Evolutionary conservation across 1,140 invertebrate species (phyloP), one percentile per base, ranked within the genome.

Genomic region (Microplitis mediator): DNA sequence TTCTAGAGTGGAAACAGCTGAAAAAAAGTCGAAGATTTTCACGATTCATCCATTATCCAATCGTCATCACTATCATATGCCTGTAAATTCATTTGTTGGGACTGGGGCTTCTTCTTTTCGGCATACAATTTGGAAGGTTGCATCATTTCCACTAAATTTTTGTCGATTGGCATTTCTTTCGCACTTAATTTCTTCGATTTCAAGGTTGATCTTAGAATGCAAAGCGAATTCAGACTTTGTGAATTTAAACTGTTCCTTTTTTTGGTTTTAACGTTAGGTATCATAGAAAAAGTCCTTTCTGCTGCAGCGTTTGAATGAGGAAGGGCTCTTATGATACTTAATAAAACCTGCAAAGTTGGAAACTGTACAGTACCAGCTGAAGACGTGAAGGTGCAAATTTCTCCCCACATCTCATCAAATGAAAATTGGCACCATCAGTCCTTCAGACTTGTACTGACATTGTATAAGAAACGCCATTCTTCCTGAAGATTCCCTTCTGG

Each of bases 291-390:
- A 39, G 61, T 45, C 39, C 74, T 58, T 45, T 75, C 74, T 32
- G 74, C 69, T 32, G 64, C 69, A 45, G 74, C 74, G 66, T 75
- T 75, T 11, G 74, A 75, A 64, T 75, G 69, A 35, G 69, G 74
- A 13, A 75, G 50, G 51, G 34, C 4, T 56, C 74, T 54, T 3
- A 75, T 65, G 9, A 56, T 32, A 69, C 65, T 65, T 35, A 50
- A 51, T 13, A 69, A 58, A n/a, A 60, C 9, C 4, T 52, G 2
- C 56, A 69, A 69, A 69, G 14, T 14, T 54, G 9, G 14, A 56
- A 34, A 69, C 52, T 36, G 67, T 13, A 69, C 6, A 36, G 32
- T 58, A 9, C 67, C 34, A 56, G 56, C 67, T 13, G 67, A 58
- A 69, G 14, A 16, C 8, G 56, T 39, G 3, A 69, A 11, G 35